Base-by-base conservation (phyloP, 2,797 vertebrate species). In the Cryptoprocta ferox region DNA sequence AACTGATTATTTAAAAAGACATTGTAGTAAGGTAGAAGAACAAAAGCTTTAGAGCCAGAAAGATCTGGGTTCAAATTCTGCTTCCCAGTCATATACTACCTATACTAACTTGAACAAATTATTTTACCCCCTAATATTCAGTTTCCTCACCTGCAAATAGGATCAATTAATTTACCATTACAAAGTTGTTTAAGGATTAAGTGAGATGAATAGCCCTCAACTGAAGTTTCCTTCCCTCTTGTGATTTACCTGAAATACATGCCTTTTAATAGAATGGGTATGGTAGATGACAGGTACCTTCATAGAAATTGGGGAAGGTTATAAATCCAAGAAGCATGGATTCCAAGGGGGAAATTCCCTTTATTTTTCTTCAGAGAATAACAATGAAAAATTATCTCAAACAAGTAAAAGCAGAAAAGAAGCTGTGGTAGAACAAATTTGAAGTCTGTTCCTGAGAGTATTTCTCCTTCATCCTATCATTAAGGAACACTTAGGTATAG, bases 301-400 rank as follows among this genome's bases (percentile, higher is more conserved):
- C 89, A 94, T 5, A 85, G 6, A 78, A 86, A 94, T 0, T 91
- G 78, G 37, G 59, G 45, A 86, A 96, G 35, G 26, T 71, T 94
- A 59, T 61, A 94, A 85, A 84, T 84, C 37, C 78, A 92, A 84
- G 71, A 30, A 63, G 16, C 59, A 94, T 26, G 45, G 53, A 80
- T 71, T 88, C 78, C 79, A 95, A 89, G 16, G 19, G 42, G 59
- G n/a, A 91, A 95, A 84, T 45, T 78, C 84, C 84, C 42, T 71
- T 75, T 66, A 32, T 88, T 87, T 87, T 92, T 83, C 68, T 83
- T 81, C 35, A 82, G 76, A 92, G 7, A 95, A 87, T 80, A 91
- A 63, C 35, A 61, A 76, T 80, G 59, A 92, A 95, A 94, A 94
- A 48, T 61, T 83, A 78, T 65, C 9, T 75, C 5, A 61, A 88